Evolutionary conservation across 2,888 invertebrate species (phyloP), one percentile per base, ranked within the genome.

Genomic region (Pollenia labialis): DNA sequence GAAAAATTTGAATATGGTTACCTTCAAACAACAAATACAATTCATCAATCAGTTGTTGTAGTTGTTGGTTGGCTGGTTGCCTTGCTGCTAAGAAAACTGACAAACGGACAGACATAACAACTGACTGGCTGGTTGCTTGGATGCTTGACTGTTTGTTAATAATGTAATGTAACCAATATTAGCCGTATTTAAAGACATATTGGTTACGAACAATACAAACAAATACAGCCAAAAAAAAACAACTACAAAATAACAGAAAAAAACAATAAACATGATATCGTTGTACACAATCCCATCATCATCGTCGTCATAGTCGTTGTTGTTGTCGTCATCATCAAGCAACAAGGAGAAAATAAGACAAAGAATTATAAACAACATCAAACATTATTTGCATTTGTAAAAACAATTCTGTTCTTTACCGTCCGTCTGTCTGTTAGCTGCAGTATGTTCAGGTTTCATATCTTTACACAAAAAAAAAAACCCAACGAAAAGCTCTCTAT

Each of bases 351-450:
- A 44, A 56, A 42, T 1, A 72, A 42, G 18, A 54, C 6, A 52
- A 40, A 40, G 18, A 69, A 50, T 16, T 16, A 62, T 71, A 71
- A 86, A 75, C 62, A 85, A 85, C 62, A 71, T 85, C 85, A 85
- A 91, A 91, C 91, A 91, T 90, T 91, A 90, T 91, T 91, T 91
- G 91, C 91, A 90, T 91, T 91, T 91, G 86, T 81, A 50, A 58
- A 77, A 66, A 77, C 64, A 77, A 60, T 68, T 80, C 23, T 54
- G 60, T 80, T 71, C 44, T 16, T 62, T 46, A 72, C 44, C 64
- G n/a, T 71, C 14, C 46, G 50, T 12, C 54, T 46, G 62, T 81
- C 46, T 64, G 48, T 54, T 12, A 52, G 76, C 40, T 52, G 46
- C 14, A 52, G 3, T 69, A 11, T 71, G 66, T 77, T 84, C 87